Conservation (phyloP, 2,888 invertebrate genomes). For the Spodoptera exigua region DNA sequence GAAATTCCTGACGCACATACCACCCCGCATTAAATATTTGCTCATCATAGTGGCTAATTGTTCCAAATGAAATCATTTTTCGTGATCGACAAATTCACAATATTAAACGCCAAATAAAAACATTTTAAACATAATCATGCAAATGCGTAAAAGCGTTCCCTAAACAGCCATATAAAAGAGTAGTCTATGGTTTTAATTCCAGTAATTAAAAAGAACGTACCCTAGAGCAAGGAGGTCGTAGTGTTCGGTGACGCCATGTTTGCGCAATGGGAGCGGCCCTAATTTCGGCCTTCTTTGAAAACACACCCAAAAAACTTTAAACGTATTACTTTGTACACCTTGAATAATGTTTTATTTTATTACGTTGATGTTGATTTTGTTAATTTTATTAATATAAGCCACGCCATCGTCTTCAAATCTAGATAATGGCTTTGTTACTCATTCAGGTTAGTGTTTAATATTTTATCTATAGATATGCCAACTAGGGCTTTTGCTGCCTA, state of each 20-base stretch:
- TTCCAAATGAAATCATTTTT: no score
- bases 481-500: no score
- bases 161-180: constrained; percentile 23
- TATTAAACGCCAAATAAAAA: constrained; percentile 7
- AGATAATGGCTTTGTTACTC: no score
- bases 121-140: constrained; percentile 1
- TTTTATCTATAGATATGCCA: no score
- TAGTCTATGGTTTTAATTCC: constrained; percentile 24
- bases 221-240: constrained; percentile 46
- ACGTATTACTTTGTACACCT: constrained; percentile 7
- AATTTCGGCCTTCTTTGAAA: constrained; percentile 52
- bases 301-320: constrained; percentile 29
- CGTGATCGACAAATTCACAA: no score
- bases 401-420: no score
- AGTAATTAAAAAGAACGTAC: constrained; percentile 40
- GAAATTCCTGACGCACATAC: no score
- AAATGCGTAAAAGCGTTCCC: constrained; percentile 13
- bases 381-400: no score
- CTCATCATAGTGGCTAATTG: no score
- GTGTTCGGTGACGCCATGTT: constrained; percentile 59
- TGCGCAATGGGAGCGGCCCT: constrained; percentile 60
- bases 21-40: no score
- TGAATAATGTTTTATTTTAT: neutral
- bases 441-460: no score
- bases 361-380: neutral